Evolutionary conservation across 2,113 vertebrate genomes (phyloP).

Genomic region (Entosphenus tridentatus): DNA sequence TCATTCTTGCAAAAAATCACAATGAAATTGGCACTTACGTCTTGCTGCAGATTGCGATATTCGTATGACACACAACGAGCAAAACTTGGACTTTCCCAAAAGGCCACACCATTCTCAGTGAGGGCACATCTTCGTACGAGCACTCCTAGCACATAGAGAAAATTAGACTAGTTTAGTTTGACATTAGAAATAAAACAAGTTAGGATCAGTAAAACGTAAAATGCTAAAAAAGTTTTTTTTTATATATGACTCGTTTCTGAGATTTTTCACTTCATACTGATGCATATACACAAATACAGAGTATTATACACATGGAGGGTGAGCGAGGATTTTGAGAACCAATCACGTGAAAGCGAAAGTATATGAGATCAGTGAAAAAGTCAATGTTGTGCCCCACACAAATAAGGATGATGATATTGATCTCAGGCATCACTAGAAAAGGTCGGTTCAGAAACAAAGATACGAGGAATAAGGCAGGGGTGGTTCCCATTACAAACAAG

Average conservation of each 20-base stretch:
- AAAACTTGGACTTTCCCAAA: constrained; percentile 97
- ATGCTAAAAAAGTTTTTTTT: neutral
- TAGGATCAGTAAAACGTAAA: neutral
- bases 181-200: neutral
- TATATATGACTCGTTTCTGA: neutral
- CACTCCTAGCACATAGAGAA: constrained; percentile 47
- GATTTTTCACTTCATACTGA: neutral
- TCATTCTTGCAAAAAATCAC: constrained; percentile 39
- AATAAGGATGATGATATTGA: no score
- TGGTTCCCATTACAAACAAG: no score
- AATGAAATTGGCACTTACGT: constrained; percentile 99
- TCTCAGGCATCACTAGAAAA: no score
- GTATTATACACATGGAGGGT: neutral
- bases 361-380: no score
- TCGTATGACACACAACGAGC: constrained; percentile 99
- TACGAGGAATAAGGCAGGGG: no score
- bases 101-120: constrained; percentile 84
- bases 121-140: constrained; percentile 99
- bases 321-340: no score
- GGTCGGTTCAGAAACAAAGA: no score
- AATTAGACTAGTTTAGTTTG: constrained; percentile 10
- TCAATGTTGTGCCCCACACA: no score
- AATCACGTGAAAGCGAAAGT: no score
- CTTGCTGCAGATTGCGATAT: constrained; percentile 99
- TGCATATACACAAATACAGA: neutral